Conservation (phyloP, 2,113 vertebrate genomes). For the Embiotoca jacksoni region DNA sequence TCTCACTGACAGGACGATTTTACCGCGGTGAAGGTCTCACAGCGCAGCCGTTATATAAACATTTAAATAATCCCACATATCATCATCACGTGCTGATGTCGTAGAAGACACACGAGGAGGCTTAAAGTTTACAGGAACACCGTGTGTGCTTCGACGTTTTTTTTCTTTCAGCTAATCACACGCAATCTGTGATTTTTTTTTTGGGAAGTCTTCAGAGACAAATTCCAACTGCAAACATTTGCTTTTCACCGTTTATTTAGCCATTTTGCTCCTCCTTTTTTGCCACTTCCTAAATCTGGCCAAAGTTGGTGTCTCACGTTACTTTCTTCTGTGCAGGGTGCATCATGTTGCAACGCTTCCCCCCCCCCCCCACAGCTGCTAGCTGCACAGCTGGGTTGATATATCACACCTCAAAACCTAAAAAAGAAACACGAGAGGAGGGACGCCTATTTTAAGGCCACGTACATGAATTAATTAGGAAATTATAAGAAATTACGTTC, state of each 20-base stretch:
- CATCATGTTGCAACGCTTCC: constrained; percentile 56
- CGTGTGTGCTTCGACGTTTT: background rate
- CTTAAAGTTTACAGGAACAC: background rate
- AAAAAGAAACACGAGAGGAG: constrained; percentile 25
- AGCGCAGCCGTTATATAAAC: background rate
- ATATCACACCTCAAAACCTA: constrained; percentile 23
- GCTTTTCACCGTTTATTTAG: background rate
- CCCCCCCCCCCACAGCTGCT: background rate
- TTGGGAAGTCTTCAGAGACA: too few species aligned
- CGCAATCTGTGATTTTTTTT: background rate
- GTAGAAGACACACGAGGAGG: background rate
- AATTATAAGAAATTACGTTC: constrained; percentile 39
- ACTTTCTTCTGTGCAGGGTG: constrained; percentile 31
- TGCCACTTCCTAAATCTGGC: too few species aligned
- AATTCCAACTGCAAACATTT: too few species aligned
- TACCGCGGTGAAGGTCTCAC: too few species aligned
- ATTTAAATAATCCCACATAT: background rate
- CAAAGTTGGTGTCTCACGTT: too few species aligned
- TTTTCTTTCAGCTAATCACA: too few species aligned
- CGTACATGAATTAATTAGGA: background rate
- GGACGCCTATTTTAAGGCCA: constrained; percentile 8
- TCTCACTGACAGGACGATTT: constrained; percentile 7
- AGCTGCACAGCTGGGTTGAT: constrained; percentile 36
- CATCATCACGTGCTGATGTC: constrained; percentile 15
- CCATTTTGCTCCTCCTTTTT: background rate